Conservation (phyloP, 2,888 invertebrate genomes). For the Yponomeuta evonymella region DNA sequence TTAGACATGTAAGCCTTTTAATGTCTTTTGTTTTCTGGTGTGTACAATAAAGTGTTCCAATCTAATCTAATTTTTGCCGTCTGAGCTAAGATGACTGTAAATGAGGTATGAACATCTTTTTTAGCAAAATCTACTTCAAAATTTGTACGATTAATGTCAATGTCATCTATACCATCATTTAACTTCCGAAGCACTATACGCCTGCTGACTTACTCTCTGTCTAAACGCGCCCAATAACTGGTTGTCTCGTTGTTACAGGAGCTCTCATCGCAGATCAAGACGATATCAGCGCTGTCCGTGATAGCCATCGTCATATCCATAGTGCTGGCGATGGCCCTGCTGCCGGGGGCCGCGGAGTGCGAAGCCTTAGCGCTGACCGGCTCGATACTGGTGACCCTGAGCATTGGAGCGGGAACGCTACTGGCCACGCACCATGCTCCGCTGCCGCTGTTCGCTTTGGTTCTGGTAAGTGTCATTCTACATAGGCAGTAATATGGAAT, state of each 20-base stretch:
- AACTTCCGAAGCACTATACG: no score
- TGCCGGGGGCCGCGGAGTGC: conserved; percentile 78
- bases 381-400: conserved; percentile 76
- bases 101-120: no score
- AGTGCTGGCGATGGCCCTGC: conserved; percentile 70
- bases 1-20: no score
- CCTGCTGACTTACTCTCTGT: not conserved
- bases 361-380: conserved; percentile 78
- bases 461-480: conserved; percentile 68
- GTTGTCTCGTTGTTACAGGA: conserved; percentile 62
- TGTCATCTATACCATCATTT: no score
- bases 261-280: conserved; percentile 55
- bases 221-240: not conserved
- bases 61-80: no score
- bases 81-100: no score
- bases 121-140: no score
- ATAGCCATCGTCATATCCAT: conserved; percentile 67
- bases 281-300: conserved; percentile 69
- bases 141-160: no score
- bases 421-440: conserved; percentile 78
- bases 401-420: conserved; percentile 77
- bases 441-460: conserved; percentile 84
- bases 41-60: no score
- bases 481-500: no score
- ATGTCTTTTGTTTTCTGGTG: no score